Evolutionary conservation across 92 coral and sea anemone species (phyloP), one percentile per base, ranked within the genome.

Genomic region (Ricordea florida): DNA sequence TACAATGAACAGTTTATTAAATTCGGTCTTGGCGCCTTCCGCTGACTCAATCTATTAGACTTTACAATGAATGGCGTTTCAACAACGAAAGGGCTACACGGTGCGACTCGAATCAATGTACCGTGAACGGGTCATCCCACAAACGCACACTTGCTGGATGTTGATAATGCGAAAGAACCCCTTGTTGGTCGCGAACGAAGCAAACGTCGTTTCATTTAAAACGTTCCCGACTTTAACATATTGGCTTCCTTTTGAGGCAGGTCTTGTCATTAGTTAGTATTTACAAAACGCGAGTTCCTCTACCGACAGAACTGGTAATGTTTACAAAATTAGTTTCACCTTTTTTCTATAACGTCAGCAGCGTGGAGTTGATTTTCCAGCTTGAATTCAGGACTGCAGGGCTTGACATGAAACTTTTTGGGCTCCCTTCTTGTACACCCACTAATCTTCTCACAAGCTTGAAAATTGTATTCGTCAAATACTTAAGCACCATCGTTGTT

Each of bases 11-110:
- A 49, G 76, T 77, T 87, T 78, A 82, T 87, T 87, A 78, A 66
- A 62, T 46, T 63, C 53, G 57, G 70, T 49, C 51, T 72, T 78
- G 93, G 86, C 97, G 85, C 80, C 90, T 83, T 91, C 62, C 69
- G 67, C 77, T 27, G 79, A 79, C 76, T 75, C 56, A 76, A 46
- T 87, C 79, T 73, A 87, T 87, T 83, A n/a, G n/a, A n/a, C n/a
- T n/a, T n/a, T n/a, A n/a, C n/a, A n/a, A n/a, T n/a, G n/a, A n/a
- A n/a, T n/a, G n/a, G n/a, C n/a, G n/a, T n/a, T n/a, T n/a, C n/a
- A n/a, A n/a, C n/a, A n/a, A n/a, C n/a, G n/a, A n/a, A n/a, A n/a
- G n/a, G n/a, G n/a, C n/a, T n/a, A n/a, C n/a, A n/a, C n/a, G n/a
- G n/a, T n/a, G n/a, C n/a, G n/a, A n/a, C n/a, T n/a, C n/a, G n/a